These are phyloP conservation scores for Pionites leucogaster DNA, from an alignment of 2,113 vertebrate species.

Conservation along the genomic window DNA sequence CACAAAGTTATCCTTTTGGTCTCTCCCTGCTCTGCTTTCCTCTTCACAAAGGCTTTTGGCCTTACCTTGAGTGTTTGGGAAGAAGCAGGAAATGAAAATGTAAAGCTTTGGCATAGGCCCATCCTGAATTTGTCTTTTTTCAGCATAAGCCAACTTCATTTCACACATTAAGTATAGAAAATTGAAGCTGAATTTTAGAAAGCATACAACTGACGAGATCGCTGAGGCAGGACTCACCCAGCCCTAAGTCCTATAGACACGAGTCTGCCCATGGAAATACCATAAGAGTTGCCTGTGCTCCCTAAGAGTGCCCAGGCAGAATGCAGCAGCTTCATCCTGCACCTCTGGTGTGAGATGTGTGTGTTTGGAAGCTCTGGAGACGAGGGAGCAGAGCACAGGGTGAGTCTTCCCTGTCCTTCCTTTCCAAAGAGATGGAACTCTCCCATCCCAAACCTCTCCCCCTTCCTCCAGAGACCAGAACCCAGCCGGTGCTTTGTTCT, in stretches of 20 bases:
- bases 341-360: neutral
- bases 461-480: neutral
- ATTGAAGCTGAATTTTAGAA: neutral
- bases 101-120: too few relatives aligned
- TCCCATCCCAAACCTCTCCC: neutral
- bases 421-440: neutral
- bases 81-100: neutral
- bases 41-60: neutral
- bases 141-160: neutral
- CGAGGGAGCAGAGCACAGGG: neutral
- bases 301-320: neutral
- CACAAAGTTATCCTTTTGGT: neutral
- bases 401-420: too few relatives aligned
- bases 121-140: neutral
- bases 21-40: neutral
- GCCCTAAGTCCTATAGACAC: fast-evolving
- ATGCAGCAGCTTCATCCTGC: fast-evolving
- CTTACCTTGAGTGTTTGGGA: neutral
- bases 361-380: neutral
- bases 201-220: fast-evolving
- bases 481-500: neutral
- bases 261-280: fast-evolving
- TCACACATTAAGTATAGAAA: fast-evolving
- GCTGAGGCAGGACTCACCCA: neutral
- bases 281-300: too few relatives aligned